A percentile compares a stretch with the other conserved stretches of the same genome.
Evolutionary conservation across 2,888 invertebrate genomes (phyloP).

Genomic region (Tholera decimalis): DNA sequence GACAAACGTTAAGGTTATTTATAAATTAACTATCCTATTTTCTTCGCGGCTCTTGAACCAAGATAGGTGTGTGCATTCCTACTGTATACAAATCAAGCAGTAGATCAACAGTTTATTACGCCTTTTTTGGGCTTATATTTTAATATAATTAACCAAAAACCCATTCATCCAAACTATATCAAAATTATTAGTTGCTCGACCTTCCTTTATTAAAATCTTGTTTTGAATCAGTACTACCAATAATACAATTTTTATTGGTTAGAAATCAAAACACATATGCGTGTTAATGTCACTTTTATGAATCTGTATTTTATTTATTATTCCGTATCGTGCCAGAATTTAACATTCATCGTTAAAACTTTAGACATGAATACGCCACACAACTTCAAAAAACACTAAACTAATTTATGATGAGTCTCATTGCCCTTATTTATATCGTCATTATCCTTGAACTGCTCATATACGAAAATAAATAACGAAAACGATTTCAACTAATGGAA

Average conservation of each 20-base stretch:
- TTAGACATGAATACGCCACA: constrained; percentile 25
- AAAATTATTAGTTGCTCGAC: not conserved
- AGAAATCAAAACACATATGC: constrained; percentile 49
- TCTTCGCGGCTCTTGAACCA: constrained; percentile 38
- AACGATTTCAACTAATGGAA: constrained; percentile 34
- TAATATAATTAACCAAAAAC: no score
- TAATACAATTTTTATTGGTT: constrained; percentile 41
- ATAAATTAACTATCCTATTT: constrained; percentile 71
- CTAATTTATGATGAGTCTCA: constrained; percentile 18
- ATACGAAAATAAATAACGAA: constrained; percentile 4
- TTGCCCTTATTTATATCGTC: not conserved
- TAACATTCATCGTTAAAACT: constrained; percentile 30
- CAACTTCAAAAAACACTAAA: constrained; percentile 27
- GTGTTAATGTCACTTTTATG: constrained; percentile 35
- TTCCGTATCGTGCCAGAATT: constrained; percentile 32
- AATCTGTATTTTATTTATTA: constrained; percentile 40
- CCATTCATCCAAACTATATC: not conserved
- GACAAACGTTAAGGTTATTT: constrained; percentile 78
- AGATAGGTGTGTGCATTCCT: constrained; percentile 22
- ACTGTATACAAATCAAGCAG: constrained; percentile 17
- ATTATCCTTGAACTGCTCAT: constrained; percentile 4
- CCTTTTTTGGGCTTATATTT: not conserved
- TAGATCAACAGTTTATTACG: not conserved
- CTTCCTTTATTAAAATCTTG: constrained; percentile 10
- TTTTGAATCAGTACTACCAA: constrained; percentile 47